These are phyloP conservation scores for Ectropis grisescens DNA, from an alignment of 1,140 invertebrate genomes.

Conservation along the genomic window DNA sequence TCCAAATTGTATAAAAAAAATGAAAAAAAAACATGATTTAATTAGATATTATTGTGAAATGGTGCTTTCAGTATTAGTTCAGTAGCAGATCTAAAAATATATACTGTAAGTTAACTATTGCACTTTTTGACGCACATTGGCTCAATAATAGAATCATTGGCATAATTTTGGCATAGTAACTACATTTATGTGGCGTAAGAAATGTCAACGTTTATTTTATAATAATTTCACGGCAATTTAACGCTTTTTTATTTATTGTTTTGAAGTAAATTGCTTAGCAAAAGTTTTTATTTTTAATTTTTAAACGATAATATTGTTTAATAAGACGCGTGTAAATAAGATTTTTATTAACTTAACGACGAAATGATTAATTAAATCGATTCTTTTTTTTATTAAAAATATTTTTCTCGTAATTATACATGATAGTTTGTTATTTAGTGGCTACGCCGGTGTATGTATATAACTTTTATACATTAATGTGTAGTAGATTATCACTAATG, in stretches of 20 bases:
- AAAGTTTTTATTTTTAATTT: constrained; percentile 41
- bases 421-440: constrained; percentile 64
- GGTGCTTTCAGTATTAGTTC: constrained; percentile 68
- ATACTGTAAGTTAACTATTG: constrained; percentile 18
- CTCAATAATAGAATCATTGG: constrained; percentile 5
- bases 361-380: no score
- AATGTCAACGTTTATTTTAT: no score
- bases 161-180: constrained; percentile 13
- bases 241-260: constrained; percentile 34
- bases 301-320: constrained; percentile 40
- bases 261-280: constrained; percentile 50
- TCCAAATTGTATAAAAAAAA: no score
- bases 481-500: no score
- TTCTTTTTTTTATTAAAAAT: constrained; percentile 11
- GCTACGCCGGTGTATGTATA: constrained; percentile 47
- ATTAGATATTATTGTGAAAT: constrained; percentile 47
- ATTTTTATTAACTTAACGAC: constrained; percentile 50
- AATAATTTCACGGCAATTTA: no score
- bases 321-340: constrained; percentile 57
- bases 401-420: constrained; percentile 31
- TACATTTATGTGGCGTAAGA: no score
- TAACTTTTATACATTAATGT: constrained; percentile 33
- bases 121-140: constrained; percentile 36
- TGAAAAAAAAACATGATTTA: no score
- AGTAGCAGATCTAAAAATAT: constrained; percentile 39